Percentiles rank a stretch among this genome's conserved stretches.
phyloP scores from a whole-genome alignment of 2,888 invertebrate species.

The Parelbella ahira region DNA sequence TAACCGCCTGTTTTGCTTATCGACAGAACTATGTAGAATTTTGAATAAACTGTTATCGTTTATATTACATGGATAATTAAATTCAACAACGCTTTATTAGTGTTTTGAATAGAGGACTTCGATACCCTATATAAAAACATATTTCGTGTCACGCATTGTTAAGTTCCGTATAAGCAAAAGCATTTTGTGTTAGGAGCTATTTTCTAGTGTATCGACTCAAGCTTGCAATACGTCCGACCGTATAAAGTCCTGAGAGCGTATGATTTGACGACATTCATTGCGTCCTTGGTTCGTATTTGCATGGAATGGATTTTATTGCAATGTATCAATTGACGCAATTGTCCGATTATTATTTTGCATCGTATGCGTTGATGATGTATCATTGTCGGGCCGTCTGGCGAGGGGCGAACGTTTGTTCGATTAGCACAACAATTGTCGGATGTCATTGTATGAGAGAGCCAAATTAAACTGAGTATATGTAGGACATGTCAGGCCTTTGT shows the following conservation, averaged over 20 bases:
- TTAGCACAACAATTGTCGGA: slow-evolving; percentile 22
- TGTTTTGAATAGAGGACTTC: too few relatives aligned
- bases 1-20: too few relatives aligned
- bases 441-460: slow-evolving; percentile 3
- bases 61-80: too few relatives aligned
- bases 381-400: slow-evolving; percentile 7
- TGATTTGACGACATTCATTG: slow-evolving; percentile 22
- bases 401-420: slow-evolving; percentile 22
- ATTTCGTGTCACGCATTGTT: too few relatives aligned
- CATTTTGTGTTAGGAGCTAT: too few relatives aligned
- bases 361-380: slow-evolving; percentile 22
- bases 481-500: too few relatives aligned
- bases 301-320: slow-evolving; percentile 38
- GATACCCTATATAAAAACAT: too few relatives aligned
- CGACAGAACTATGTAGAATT: too few relatives aligned
- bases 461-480: slow-evolving; percentile 1
- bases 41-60: too few relatives aligned
- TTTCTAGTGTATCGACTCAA: too few relatives aligned
- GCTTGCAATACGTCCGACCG: slow-evolving; percentile 17
- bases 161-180: too few relatives aligned
- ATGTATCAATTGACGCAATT: slow-evolving; percentile 41
- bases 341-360: slow-evolving; percentile 34
- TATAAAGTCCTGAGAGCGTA: slow-evolving; percentile 17
- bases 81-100: too few relatives aligned
- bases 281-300: slow-evolving; percentile 52